phyloP scores from a whole-genome alignment of 2,797 vertebrate species.

The Xiphorhynchus erythropygius region DNA sequence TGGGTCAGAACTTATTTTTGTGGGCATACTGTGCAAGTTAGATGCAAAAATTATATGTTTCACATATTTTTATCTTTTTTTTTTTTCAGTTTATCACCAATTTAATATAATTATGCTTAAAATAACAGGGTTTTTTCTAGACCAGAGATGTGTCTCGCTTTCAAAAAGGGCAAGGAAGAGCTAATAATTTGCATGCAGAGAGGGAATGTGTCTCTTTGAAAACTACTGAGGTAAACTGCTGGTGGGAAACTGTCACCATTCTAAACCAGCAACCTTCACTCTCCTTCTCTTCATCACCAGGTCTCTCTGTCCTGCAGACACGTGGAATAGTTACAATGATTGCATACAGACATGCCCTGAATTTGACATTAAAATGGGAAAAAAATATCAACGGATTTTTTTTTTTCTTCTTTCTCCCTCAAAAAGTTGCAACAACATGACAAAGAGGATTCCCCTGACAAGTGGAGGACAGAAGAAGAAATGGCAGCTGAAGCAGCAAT shows the following conservation, averaged over 20 bases:
- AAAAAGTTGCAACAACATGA: slow-evolving; percentile 85
- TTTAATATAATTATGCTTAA: background rate
- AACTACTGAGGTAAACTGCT: background rate
- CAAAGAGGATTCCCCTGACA: slow-evolving; percentile 72
- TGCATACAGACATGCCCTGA: background rate
- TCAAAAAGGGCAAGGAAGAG: background rate
- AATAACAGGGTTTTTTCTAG: background rate
- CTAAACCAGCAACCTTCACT: background rate
- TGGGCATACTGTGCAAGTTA: background rate
- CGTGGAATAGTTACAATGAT: background rate
- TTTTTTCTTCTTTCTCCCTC: background rate
- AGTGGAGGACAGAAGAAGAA: slow-evolving; percentile 86
- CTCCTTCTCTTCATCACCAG: background rate
- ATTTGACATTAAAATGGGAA: background rate
- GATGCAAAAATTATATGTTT: background rate
- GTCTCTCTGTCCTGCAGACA: background rate
- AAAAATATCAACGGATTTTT: background rate
- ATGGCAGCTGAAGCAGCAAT: slow-evolving; percentile 83
- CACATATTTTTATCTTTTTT: background rate
- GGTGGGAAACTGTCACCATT: background rate
- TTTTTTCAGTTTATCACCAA: background rate
- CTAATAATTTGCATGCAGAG: background rate
- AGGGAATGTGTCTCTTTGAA: background rate
- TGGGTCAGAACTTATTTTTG: background rate
- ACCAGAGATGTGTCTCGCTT: background rate